These are phyloP conservation scores for Nannospalax galili DNA, from an alignment of 2,113 vertebrate genomes.

Conservation along the genomic window DNA sequence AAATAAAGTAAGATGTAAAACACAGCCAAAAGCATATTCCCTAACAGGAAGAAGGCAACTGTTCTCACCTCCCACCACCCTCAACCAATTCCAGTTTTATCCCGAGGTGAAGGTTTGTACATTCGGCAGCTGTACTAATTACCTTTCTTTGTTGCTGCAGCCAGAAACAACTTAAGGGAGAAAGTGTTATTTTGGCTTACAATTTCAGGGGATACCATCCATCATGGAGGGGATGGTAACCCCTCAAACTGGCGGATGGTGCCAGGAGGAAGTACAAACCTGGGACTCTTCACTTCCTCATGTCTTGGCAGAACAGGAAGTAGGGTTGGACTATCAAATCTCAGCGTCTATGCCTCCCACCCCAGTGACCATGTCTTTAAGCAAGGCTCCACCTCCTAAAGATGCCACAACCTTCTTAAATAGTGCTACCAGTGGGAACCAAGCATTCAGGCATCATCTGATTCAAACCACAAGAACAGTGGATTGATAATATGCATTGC, in stretches of 20 bases:
- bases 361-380: not conserved
- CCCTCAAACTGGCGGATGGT: no score
- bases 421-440: not conserved
- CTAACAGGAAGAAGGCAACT: not conserved
- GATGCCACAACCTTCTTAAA: not conserved
- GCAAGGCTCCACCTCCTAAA: not conserved
- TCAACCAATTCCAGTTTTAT: not conserved
- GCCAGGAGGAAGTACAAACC: not conserved
- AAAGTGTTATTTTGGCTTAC: not conserved
- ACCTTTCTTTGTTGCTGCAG: not conserved
- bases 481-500: not conserved
- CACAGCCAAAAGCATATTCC: not conserved
- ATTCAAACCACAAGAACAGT: not conserved
- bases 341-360: not conserved
- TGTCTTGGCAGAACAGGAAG: not conserved
- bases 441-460: no score
- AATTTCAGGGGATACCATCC: not conserved
- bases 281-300: not conserved
- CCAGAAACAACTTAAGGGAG: not conserved
- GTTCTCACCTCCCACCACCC: not conserved
- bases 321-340: not conserved
- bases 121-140: rapidly evolving
- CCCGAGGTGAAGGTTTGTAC: not conserved
- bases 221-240: not conserved
- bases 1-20: not conserved